Base-by-base conservation (phyloP, 92 coral and sea anemone species). In the Actinernus sp. region DNA sequence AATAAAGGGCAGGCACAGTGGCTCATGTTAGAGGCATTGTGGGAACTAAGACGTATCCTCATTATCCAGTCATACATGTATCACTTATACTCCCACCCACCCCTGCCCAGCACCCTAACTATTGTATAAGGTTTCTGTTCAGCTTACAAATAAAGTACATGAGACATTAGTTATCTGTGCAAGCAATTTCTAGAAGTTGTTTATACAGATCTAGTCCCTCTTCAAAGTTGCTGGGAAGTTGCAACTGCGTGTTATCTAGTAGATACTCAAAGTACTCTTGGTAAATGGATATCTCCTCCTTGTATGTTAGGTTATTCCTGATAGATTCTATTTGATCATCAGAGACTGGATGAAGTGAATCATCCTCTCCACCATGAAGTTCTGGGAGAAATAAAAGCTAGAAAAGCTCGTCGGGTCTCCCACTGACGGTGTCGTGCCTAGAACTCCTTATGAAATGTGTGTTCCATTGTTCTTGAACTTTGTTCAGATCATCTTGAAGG, bases 331-430 rank as follows among this genome's bases (percentile, higher is more conserved):
- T 55, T 65, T 63, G 68, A 53, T 55, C 61, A 30, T 56, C 81
- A 28, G 68, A 39, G 59, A 76, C 31, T 31, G 79, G 74, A 47
- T 45, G 71, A 69, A 77, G 81, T 57, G 63, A 56, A 61, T 38
- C 63, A 83, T 70, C 80, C 31, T 25, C 84, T 44, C 91, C 82
- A n/a, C 87, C 92, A 39, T 85, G 76, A 49, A 60, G n/a, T n/a
- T n/a, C n/a, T n/a, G n/a, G n/a, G n/a, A n/a, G n/a, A n/a, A n/a
- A n/a, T n/a, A n/a, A n/a, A n/a, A n/a, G n/a, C n/a, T n/a, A n/a
- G n/a, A n/a, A n/a, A 17, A 78, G 90, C 59, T 84, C 76, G 46
- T 84, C 75, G 3, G 86, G 86, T 70, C 85, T 78, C 50, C 90
- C 90, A 70, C 85, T 77, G 43, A 83, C 51, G 25, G 79, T 76